Conservation (phyloP, 2,888 invertebrate genomes). For the Ophion ellenae region DNA sequence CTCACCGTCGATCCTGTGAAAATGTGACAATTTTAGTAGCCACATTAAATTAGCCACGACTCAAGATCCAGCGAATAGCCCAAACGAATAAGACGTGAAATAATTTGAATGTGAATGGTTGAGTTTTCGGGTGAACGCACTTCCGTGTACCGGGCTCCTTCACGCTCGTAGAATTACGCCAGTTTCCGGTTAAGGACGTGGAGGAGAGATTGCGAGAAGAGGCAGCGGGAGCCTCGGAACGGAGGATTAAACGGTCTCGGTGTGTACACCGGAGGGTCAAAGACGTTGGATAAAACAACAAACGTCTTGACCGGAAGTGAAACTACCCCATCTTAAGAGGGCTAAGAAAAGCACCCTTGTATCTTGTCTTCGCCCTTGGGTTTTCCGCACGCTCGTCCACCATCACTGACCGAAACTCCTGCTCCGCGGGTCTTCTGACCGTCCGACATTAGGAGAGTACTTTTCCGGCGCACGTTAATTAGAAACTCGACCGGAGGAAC, state of each 20-base stretch:
- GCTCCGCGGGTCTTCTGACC: slow-evolving; percentile 28
- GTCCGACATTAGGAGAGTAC: slow-evolving; percentile 43
- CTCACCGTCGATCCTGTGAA: neutral
- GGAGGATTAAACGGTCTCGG: slow-evolving; percentile 55
- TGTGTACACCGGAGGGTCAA: slow-evolving; percentile 32
- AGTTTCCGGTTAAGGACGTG: slow-evolving; percentile 54
- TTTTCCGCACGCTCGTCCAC: slow-evolving; percentile 35
- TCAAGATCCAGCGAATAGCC: neutral
- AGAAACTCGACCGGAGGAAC: slow-evolving; percentile 34
- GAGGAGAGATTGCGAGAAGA: slow-evolving; percentile 40
- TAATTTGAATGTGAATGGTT: slow-evolving; percentile 64
- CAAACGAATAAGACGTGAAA: slow-evolving; percentile 30
- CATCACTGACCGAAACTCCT: slow-evolving; percentile 62
- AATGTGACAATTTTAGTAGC: neutral
- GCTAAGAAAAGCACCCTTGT: slow-evolving; percentile 52
- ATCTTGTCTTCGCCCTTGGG: slow-evolving; percentile 34
- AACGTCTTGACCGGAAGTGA: slow-evolving; percentile 67
- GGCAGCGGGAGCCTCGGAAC: slow-evolving; percentile 18
- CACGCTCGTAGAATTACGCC: slow-evolving; percentile 56
- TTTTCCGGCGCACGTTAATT: slow-evolving; percentile 56
- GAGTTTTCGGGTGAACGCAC: slow-evolving; percentile 54
- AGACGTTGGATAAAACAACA: slow-evolving; percentile 64
- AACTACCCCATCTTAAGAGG: slow-evolving; percentile 62
- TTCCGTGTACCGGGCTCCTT: slow-evolving; percentile 49
- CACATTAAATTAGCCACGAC: neutral